Conservation (phyloP, 2,797 vertebrate species). For the Dendrocincla tyrannina region DNA sequence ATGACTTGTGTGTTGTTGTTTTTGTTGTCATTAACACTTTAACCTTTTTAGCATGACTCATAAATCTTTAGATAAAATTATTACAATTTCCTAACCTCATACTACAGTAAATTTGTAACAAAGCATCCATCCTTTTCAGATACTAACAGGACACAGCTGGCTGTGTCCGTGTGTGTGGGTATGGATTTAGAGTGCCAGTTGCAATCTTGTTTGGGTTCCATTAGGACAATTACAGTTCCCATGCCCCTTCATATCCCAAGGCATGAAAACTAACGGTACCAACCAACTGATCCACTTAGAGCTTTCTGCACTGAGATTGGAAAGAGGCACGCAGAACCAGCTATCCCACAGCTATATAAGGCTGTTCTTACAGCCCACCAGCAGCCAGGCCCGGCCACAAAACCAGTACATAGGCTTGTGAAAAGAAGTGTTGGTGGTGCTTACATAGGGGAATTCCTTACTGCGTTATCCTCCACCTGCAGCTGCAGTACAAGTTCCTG, state of each 20-base stretch:
- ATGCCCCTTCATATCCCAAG: not conserved
- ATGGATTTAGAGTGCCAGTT: not conserved
- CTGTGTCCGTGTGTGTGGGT: not conserved
- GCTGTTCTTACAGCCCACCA: not conserved
- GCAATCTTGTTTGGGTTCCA: not conserved
- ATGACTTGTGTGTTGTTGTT: not conserved
- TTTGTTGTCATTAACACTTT: slow-evolving; percentile 25
- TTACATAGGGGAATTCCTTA: not conserved
- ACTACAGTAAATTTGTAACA: not conserved
- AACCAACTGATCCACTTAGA: not conserved
- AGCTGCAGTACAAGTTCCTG: not conserved
- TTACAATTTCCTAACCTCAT: not conserved
- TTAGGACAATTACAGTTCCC: not conserved
- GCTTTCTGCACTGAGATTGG: not conserved
- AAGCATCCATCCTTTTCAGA: not conserved
- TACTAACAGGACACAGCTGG: not conserved
- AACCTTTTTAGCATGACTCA: slow-evolving; percentile 7
- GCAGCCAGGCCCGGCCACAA: not conserved
- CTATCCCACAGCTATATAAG: not conserved
- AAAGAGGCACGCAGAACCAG: not conserved
- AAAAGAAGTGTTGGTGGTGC: not conserved
- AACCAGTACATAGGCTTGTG: not conserved
- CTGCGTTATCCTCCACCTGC: not conserved
- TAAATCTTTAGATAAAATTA: slow-evolving; percentile 17
- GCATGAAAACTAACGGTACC: not conserved